Base-by-base conservation (phyloP, 2,113 vertebrate genomes). In the Elanoides forficatus region DNA sequence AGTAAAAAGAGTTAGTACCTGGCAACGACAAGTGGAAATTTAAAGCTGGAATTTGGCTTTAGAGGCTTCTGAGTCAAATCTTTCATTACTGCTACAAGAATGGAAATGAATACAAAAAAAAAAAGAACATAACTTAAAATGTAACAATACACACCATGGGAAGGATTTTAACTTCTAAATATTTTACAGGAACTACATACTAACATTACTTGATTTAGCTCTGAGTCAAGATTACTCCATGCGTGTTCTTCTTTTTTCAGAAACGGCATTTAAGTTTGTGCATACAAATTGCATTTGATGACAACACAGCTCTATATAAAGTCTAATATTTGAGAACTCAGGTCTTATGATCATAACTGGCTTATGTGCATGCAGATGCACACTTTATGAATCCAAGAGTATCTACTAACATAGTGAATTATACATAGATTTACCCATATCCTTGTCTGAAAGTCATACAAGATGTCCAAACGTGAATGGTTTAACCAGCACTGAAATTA, bases 21-120 rank as follows among this genome's bases (percentile, higher is more conserved):
- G 98, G 98, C 98, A 98, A 83, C 2, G 75, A 36, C 19, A 38
- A 97, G 79, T 97, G 98, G 98, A 98, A 98, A 98, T 87, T 98
- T 98, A 97, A 97, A 97, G 96, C 92, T 83, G 75, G 95, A 98
- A 98, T 96, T 95, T 95, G 92, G 94, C 96, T 97, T 93, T 84
- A 95, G 88, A 96, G 11, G 15, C 43, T 92, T 88, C 91, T 92
- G 71, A 96, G 97, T 92, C 93, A 97, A 97, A 91, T 68, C 56
- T 81, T 98, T 97, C 93, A 93, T 92, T 97, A 93, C 72, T 70
- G 74, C 94, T 88, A 93, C 80, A 97, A 92, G 82, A 93, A 97
- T 86, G 63, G 94, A 97, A 92, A 91, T 81, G 13, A 82, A 71
- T 59, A 82, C 43, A 23, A 11, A 16, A 27, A 20, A 27, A 78